phyloP scores from a whole-genome alignment of 2,797 vertebrate species.

The Cryptoblepharus egeriae region DNA sequence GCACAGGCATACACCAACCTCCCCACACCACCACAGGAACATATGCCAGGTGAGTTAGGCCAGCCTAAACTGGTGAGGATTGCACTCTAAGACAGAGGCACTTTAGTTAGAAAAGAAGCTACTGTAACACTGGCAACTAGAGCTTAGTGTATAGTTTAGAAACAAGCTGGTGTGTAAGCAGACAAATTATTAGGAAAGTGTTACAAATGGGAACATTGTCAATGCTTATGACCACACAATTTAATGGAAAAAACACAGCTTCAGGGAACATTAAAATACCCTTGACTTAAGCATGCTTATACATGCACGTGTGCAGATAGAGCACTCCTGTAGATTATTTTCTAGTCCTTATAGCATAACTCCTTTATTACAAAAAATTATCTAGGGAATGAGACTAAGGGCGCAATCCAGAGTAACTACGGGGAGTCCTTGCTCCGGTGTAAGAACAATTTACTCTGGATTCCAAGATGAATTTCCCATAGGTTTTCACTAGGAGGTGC shows the following conservation, averaged over 20 bases:
- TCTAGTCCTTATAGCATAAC: background rate
- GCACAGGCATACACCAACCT: no score
- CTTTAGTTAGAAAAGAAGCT: background rate
- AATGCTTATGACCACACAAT: background rate
- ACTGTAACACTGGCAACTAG: background rate
- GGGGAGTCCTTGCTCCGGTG: no score
- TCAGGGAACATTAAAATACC: background rate
- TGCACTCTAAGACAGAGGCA: background rate
- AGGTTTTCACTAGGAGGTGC: no score
- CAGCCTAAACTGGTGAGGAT: no score
- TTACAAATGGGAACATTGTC: background rate
- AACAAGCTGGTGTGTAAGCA: background rate
- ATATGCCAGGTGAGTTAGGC: no score
- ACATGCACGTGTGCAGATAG: no score
- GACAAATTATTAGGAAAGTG: background rate
- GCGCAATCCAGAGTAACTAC: no score
- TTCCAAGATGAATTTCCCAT: no score
- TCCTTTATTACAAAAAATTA: background rate
- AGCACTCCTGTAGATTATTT: no score
- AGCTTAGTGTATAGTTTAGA: background rate
- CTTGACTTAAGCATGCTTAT: background rate
- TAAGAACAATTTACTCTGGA: no score
- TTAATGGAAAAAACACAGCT: background rate
- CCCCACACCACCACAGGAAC: no score
- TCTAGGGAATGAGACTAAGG: background rate